These are phyloP conservation scores for Horisme vitalbata DNA, from an alignment of 2,888 invertebrate genomes.

Conservation along the genomic window DNA sequence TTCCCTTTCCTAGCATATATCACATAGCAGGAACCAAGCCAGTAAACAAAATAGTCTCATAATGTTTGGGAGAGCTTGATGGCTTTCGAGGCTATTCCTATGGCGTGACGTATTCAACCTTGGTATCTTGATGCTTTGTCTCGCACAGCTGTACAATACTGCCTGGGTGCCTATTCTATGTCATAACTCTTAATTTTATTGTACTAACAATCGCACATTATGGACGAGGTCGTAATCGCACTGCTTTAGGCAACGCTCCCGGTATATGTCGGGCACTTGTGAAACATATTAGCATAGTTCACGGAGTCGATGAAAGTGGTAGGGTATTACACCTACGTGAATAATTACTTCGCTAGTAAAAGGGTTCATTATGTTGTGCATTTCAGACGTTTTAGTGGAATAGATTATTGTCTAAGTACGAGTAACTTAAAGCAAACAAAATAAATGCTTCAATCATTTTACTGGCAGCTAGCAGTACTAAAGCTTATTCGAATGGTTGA, in stretches of 20 bases:
- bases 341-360: neutral
- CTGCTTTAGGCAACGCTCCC: slow-evolving; percentile 41
- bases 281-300: slow-evolving; percentile 44
- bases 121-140: slow-evolving; percentile 57
- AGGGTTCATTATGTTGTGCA: too few relatives aligned
- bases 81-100: slow-evolving; percentile 39
- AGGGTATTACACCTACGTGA: too few relatives aligned
- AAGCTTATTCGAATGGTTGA: too few relatives aligned
- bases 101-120: slow-evolving; percentile 56
- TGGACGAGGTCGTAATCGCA: slow-evolving; percentile 54
- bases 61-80: slow-evolving; percentile 12
- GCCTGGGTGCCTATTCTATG: slow-evolving; percentile 33
- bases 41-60: neutral
- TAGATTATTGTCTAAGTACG: too few relatives aligned
- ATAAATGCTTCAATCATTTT: too few relatives aligned
- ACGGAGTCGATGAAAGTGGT: slow-evolving; percentile 31
- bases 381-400: too few relatives aligned
- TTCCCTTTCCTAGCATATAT: too few relatives aligned
- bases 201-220: slow-evolving; percentile 68
- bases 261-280: slow-evolving; percentile 46
- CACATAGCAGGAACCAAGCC: too few relatives aligned
- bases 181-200: slow-evolving; percentile 66
- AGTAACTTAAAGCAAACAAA: too few relatives aligned
- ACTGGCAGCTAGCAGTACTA: too few relatives aligned
- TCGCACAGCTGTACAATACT: slow-evolving; percentile 23